Evolutionary conservation across 2,113 vertebrate species (phyloP).

Genomic region (Malurus melanocephalus): DNA sequence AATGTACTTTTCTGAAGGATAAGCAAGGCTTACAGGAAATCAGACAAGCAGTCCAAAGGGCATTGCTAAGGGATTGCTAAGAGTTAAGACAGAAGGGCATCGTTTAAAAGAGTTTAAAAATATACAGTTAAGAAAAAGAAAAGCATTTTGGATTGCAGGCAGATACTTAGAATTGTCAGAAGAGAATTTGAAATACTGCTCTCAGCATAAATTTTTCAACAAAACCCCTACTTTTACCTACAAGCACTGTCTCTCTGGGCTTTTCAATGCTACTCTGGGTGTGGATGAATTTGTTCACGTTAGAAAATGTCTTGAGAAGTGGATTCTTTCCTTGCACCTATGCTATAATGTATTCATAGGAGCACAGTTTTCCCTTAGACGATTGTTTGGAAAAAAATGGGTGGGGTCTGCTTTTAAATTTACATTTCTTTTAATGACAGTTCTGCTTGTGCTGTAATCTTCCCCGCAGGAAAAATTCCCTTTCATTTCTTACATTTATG

Average conservation of each 20-base stretch:
- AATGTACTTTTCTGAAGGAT: neutral
- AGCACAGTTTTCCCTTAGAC: neutral
- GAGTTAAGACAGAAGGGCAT: neutral
- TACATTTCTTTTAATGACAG: neutral
- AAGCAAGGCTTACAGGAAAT: neutral
- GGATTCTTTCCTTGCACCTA: neutral
- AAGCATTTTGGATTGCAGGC: neutral
- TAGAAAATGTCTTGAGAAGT: neutral
- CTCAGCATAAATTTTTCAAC: neutral
- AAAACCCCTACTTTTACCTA: neutral
- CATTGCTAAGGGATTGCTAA: neutral
- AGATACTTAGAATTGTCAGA: neutral
- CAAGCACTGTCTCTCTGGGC: neutral
- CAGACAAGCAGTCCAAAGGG: neutral
- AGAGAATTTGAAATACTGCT: neutral
- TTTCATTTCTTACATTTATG: constrained; percentile 15
- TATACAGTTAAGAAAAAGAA: neutral
- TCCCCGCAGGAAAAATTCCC: neutral
- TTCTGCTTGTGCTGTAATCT: neutral
- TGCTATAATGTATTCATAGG: neutral
- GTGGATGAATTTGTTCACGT: neutral
- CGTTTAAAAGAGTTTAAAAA: neutral
- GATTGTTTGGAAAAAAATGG: neutral
- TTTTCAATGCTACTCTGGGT: neutral
- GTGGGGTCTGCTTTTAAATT: neutral